These are phyloP conservation scores for Rhea pennata DNA, from an alignment of 2,113 vertebrate species.

Conservation along the genomic window DNA sequence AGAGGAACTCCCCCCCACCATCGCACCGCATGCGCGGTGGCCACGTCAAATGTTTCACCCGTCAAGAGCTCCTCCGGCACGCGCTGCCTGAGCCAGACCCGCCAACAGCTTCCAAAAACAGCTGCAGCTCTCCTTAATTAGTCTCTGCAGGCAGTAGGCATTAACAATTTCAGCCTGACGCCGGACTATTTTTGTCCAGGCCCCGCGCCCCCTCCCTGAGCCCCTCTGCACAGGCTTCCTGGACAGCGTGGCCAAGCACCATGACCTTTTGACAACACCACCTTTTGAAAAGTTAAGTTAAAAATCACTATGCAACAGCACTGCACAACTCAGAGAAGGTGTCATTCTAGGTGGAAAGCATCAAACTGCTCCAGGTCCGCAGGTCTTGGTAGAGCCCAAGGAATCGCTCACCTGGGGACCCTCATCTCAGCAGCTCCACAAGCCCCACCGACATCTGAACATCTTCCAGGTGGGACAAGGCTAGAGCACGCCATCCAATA, in stretches of 20 bases:
- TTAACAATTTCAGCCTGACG: slow-evolving; percentile 45
- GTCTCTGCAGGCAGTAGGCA: slow-evolving; percentile 40
- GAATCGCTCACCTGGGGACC: neutral
- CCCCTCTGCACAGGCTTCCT: neutral
- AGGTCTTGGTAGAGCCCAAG: neutral
- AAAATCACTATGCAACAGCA: neutral
- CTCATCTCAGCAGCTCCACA: neutral
- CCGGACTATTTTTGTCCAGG: neutral
- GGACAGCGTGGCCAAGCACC: accelerated
- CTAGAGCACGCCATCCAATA: neutral
- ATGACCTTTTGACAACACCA: neutral
- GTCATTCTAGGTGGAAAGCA: neutral
- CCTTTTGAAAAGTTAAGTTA: neutral
- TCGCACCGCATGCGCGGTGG: too few species aligned
- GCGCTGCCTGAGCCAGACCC: neutral
- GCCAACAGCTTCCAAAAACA: slow-evolving; percentile 60
- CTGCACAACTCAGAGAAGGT: accelerated
- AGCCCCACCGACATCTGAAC: too few species aligned
- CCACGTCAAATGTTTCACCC: neutral
- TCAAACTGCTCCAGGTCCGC: neutral
- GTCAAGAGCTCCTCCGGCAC: slow-evolving; percentile 1
- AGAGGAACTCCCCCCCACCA: too few species aligned
- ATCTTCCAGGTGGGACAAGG: too few species aligned
- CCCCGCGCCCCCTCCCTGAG: neutral
- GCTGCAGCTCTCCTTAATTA: slow-evolving; percentile 66